phyloP scores from a whole-genome alignment of 2,888 invertebrate species.

The Heliothis peltigera region DNA sequence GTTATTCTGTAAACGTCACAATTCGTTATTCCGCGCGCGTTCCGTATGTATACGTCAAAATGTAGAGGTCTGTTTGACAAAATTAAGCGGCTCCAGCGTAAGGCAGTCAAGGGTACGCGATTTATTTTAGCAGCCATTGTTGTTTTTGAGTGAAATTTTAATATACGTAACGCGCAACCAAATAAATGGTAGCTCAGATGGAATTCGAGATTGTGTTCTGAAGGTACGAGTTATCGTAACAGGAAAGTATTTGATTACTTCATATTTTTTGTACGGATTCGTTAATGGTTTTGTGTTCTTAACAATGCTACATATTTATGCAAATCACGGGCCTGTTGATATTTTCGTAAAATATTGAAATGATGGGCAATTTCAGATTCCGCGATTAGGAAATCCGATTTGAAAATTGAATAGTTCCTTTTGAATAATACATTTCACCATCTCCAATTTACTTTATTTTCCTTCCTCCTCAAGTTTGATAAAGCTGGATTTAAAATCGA shows the following conservation, averaged over 20 bases:
- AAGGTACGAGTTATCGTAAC: slow-evolving; percentile 29
- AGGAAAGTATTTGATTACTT: not conserved
- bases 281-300: not conserved
- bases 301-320: not conserved
- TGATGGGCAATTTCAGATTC: not conserved
- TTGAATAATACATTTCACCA: not conserved
- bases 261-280: not conserved
- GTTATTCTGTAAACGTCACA: slow-evolving; percentile 73
- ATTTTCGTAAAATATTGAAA: not conserved
- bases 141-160: slow-evolving; percentile 56
- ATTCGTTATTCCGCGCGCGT: slow-evolving; percentile 73
- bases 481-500: slow-evolving; percentile 51
- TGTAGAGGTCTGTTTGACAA: slow-evolving; percentile 77
- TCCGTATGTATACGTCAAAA: slow-evolving; percentile 75
- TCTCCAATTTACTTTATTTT: slow-evolving; percentile 5
- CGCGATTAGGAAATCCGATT: not conserved
- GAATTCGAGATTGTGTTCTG: slow-evolving; percentile 38
- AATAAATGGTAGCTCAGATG: slow-evolving; percentile 48
- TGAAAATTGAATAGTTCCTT: not conserved
- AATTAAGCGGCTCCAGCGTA: slow-evolving; percentile 73
- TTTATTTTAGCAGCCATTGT: slow-evolving; percentile 65
- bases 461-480: slow-evolving; percentile 28
- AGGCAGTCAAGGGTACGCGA: slow-evolving; percentile 69
- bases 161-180: slow-evolving; percentile 47
- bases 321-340: not conserved